Conservation (phyloP, 2,888 invertebrate species). For the Oscheius sp. region DNA sequence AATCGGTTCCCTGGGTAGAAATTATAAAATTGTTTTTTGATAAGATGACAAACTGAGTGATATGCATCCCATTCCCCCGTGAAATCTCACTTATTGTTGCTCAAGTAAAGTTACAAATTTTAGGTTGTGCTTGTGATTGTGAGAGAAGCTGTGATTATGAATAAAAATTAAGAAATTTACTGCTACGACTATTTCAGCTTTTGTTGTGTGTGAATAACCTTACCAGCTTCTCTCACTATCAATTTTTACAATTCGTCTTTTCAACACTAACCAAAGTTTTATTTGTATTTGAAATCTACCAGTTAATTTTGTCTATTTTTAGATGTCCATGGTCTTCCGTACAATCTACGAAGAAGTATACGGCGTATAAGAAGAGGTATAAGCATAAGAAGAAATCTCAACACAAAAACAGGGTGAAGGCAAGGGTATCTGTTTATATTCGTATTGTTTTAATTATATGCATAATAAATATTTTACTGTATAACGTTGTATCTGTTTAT, state of each 20-base stretch:
- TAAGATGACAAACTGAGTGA: background rate
- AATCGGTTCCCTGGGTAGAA: background rate
- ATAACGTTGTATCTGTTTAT: too few species aligned
- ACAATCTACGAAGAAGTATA: conserved; percentile 15
- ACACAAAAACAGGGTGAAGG: background rate
- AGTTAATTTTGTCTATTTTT: too few species aligned
- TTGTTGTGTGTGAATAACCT: background rate
- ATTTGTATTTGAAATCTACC: too few species aligned
- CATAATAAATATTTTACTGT: conserved; percentile 1
- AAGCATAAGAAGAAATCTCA: too few species aligned
- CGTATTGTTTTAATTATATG: background rate
- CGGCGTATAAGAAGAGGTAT: too few species aligned
- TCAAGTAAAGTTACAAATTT: background rate
- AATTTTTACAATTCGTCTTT: too few species aligned
- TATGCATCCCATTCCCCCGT: background rate
- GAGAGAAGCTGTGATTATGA: conserved; percentile 38
- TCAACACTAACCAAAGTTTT: too few species aligned
- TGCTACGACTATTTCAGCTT: background rate
- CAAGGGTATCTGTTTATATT: background rate
- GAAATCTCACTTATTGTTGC: background rate
- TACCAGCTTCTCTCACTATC: conserved; percentile 35
- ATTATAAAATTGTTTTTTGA: too few species aligned
- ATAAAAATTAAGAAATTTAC: conserved; percentile 8
- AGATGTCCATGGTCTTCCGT: conserved; percentile 36
- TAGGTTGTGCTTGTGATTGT: conserved; percentile 5